Evolutionary conservation across 2,113 vertebrate species (phyloP).

Genomic region (Hoplias malabaricus): DNA sequence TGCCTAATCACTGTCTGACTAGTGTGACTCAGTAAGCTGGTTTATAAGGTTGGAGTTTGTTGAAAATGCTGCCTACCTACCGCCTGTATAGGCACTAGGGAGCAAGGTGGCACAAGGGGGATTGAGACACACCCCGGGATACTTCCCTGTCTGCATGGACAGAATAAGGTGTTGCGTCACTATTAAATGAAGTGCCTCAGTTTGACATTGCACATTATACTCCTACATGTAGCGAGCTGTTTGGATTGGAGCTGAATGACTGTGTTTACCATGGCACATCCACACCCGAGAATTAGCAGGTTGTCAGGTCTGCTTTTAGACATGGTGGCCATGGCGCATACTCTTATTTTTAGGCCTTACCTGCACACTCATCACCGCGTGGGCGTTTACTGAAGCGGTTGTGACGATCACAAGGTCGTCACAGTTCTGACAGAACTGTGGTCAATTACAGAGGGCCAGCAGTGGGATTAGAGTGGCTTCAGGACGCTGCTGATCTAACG

Average conservation of each 20-base stretch:
- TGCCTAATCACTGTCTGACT: no score
- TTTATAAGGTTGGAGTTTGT: no score
- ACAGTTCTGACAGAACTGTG: conserved; percentile 4
- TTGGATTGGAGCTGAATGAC: conserved; percentile 17
- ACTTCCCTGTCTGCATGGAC: neutral
- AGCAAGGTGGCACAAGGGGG: no score
- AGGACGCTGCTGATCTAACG: conserved; percentile 61
- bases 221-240: conserved; percentile 18
- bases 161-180: conserved; percentile 5
- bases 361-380: conserved; percentile 23
- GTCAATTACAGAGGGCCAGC: conserved; percentile 34
- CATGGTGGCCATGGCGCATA: neutral
- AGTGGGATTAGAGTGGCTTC: conserved; percentile 58
- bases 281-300: conserved; percentile 40
- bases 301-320: conserved; percentile 38
- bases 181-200: conserved; percentile 1
- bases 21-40: no score
- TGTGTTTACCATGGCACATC: conserved; percentile 32
- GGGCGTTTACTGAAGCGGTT: conserved; percentile 11
- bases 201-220: conserved; percentile 9
- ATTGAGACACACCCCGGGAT: no score
- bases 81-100: no score
- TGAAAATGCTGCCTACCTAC: no score
- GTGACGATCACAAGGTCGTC: conserved; percentile 22
- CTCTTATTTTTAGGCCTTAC: conserved; percentile 43